Percentiles rank a stretch among this genome's conserved stretches.
Evolutionary conservation across 2,888 invertebrate genomes (phyloP).

Genomic region (Megaustenia siamemsis): DNA sequence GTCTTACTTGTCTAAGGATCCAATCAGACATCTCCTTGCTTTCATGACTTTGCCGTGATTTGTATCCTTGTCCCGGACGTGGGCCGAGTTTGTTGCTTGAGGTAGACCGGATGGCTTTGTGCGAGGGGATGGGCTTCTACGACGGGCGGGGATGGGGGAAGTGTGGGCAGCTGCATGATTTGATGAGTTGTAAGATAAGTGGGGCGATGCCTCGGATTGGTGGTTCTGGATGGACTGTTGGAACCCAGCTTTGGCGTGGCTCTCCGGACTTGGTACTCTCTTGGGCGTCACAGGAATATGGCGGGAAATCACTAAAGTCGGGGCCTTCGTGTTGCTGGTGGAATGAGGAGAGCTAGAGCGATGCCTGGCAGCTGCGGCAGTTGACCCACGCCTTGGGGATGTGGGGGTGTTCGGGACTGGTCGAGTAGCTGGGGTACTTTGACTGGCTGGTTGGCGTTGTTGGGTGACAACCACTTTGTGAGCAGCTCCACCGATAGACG

Average conservation of each 20-base stretch:
- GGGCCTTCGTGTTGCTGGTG: constrained; percentile 29
- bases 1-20: constrained; percentile 17
- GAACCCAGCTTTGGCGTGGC: constrained; percentile 5
- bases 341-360: constrained; percentile 36
- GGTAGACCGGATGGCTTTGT: background rate
- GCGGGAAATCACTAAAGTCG: constrained; percentile 43
- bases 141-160: constrained; percentile 44
- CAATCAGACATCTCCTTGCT: background rate
- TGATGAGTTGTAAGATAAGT: background rate
- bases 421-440: constrained; percentile 30
- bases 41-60: background rate
- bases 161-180: constrained; percentile 34
- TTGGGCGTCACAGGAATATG: constrained; percentile 19
- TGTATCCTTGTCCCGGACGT: background rate
- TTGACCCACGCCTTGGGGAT: constrained; percentile 53
- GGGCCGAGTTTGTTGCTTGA: background rate
- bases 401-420: constrained; percentile 31
- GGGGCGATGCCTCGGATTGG: background rate
- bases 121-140: constrained; percentile 37
- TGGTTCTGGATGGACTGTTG: background rate
- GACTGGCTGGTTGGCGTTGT: constrained; percentile 27
- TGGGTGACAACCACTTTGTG: constrained; percentile 26
- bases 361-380: background rate
- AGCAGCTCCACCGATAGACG: background rate
- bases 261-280: background rate